These are phyloP conservation scores for Reticulitermes lucifugus DNA, from an alignment of 2,888 invertebrate genomes.

Conservation along the genomic window DNA sequence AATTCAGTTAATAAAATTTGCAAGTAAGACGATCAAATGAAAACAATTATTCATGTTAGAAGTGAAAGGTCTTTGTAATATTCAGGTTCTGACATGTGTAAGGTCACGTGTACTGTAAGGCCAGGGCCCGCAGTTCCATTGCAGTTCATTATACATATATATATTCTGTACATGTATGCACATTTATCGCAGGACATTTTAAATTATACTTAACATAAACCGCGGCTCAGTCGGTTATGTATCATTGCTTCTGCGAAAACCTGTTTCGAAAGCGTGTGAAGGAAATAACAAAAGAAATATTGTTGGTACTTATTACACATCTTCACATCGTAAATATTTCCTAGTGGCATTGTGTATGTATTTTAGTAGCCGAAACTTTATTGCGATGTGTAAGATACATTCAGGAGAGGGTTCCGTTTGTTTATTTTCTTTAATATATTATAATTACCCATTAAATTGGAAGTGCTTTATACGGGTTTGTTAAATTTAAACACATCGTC, in stretches of 20 bases:
- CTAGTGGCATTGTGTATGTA: background rate
- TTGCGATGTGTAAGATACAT: too few species aligned
- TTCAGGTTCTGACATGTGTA: background rate
- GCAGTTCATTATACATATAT: background rate
- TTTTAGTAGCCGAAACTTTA: too few species aligned
- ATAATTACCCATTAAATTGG: too few species aligned
- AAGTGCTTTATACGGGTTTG: too few species aligned
- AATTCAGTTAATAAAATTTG: background rate
- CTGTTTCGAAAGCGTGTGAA: slow-evolving; percentile 8
- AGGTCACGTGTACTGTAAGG: background rate
- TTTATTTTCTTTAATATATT: too few species aligned
- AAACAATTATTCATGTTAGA: background rate
- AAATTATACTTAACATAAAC: background rate
- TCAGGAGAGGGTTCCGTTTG: too few species aligned
- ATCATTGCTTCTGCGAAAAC: background rate
- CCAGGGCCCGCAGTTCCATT: background rate
- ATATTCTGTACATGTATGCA: background rate
- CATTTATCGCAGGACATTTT: background rate
- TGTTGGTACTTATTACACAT: background rate
- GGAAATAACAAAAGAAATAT: background rate
- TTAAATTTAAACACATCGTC: too few species aligned
- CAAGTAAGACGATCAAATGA: background rate
- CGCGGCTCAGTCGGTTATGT: background rate
- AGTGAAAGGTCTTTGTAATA: background rate
- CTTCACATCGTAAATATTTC: slow-evolving; percentile 22